phyloP scores from a whole-genome alignment of 2,113 vertebrate genomes.

The Lepus americanus region DNA sequence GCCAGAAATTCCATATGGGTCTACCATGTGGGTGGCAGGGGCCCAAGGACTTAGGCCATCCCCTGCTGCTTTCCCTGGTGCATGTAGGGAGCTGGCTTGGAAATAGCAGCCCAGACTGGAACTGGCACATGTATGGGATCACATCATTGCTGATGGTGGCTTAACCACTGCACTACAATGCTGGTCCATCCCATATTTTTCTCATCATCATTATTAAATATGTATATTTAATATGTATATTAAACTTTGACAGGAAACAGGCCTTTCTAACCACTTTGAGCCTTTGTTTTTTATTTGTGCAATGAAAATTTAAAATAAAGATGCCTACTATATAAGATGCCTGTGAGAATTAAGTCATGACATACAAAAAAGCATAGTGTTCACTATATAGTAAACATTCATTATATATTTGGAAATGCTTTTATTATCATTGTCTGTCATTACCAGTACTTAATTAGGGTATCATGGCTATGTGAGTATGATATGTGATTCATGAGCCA shows the following conservation, averaged over 20 bases:
- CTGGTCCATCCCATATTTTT: no score
- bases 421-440: not conserved
- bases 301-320: conserved; percentile 17
- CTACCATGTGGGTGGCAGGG: no score
- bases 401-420: not conserved
- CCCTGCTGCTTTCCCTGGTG: no score
- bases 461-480: not conserved
- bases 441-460: not conserved
- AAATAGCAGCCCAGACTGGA: no score
- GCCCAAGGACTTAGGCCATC: no score
- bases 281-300: conserved; percentile 52
- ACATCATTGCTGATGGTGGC: no score
- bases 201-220: not conserved
- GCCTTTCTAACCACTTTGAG: not conserved
- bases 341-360: not conserved
- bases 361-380: not conserved
- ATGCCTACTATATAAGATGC: not conserved
- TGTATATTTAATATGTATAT: no score
- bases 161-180: no score
- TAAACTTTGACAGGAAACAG: not conserved
- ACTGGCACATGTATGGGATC: no score
- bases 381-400: not conserved
- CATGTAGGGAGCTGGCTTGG: no score
- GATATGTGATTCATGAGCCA: not conserved
- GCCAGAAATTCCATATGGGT: no score